Evolutionary conservation across 1,140 invertebrate genomes (phyloP), one percentile per base, ranked within the genome.

Genomic region (Cardiocondyla obscurior): DNA sequence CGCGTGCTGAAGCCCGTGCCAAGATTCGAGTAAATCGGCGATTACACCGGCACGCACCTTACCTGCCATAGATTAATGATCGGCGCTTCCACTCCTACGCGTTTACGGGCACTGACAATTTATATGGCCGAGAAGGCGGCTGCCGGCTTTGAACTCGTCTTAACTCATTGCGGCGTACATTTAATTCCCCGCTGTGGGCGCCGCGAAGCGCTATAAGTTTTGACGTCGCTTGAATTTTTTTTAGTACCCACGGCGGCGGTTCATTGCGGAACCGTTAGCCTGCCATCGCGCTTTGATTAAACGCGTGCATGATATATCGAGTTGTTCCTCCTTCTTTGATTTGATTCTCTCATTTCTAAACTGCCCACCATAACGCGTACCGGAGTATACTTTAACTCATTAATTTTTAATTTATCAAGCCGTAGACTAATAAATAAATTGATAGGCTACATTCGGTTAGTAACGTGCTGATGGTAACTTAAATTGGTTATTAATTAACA

Each of bases 41-140:
- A 86, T 88, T 88, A 86, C 67, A 58, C 83, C 60, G 62, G 55
- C 36, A 28, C 30, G 42, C 58, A 65, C 55, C 83, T 83, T 86
- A 82, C 84, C 84, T 82, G 82, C 49, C 84, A 82, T 57, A 84
- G 83, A 89, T 89, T 85, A 84, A 82, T 82, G 74, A 86, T 82
- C 81, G 39, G 65, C 67, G 81, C 77, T 84, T 85, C 67, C 83
- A 87, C 85, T 85, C 85, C 85, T 85, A 88, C 88, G 85, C 85
- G 70, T 83, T 86, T 76, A 58, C 72, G 53, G 58, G 46, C 76
- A 36, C 69, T 85, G 69, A 55, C 79, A 76, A 86, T 88, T 81
- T 89, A 81, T 84, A 82, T 77, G 39, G 55, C 12, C 70, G 51
- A 19, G 28, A 33, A 16, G 19, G 30, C n/a, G 55, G 25, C 81